Evolutionary conservation across 2,888 invertebrate species (phyloP), one percentile per base, ranked within the genome.

Genomic region (Oscheius sp.): DNA sequence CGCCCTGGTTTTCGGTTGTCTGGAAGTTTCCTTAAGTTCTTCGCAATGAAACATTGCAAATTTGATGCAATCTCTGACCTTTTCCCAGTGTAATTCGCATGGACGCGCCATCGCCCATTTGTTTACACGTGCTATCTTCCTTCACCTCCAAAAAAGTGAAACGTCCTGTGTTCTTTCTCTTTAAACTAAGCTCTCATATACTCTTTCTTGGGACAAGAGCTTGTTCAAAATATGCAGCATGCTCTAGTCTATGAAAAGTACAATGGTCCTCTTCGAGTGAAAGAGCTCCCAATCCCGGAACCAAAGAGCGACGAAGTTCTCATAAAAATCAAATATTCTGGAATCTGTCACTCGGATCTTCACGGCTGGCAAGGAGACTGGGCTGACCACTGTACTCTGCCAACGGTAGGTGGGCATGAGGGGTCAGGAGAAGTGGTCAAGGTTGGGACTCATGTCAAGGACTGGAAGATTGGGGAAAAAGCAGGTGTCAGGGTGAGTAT

Each of bases 391-490:
- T 53, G 62, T 11, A 75, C 76, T 55, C 33, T 51, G 13, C 79
- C 79, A 11, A 50, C 77, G 9, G 76, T 79, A 42, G 79, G 79
- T 7, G 79, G 79, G 13, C 79, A 79, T 62, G 79, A 79, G 73
- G 79, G 79, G 10, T 72, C 76, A 13, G 79, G 79, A 50, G 53
- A 73, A 48, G 79, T 80, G 2, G 79, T 79, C n/a, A 77, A 80
- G 62, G 68, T 76, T 53, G 79, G 79, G 10, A 51, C 35, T 11
- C 74, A 80, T 35, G 79, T 79, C 11, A 80, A 62, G 51, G 76
- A 76, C 59, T 80, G 80, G 70, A 77, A 80, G 47, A 59, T 76
- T 33, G 79, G 79, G 10, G 79, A 79, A 42, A 59, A 58, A 11
- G 79, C 73, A 11, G 79, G 79, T 62, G 70, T 79, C 62, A 79